phyloP scores from a whole-genome alignment of 2,888 invertebrate genomes.

The Pyrocoelia pectoralis region DNA sequence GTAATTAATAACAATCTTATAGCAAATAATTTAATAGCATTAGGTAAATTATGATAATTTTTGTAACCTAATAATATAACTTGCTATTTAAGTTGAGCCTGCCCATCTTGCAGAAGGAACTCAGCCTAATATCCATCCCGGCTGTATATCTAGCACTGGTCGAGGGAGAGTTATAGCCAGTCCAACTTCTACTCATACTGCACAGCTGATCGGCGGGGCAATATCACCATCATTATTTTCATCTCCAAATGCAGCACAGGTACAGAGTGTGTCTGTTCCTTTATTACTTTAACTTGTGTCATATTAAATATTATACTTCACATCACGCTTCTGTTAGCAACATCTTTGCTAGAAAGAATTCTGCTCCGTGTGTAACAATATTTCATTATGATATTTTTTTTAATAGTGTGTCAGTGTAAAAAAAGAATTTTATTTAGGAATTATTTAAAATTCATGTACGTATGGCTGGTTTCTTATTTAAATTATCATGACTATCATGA shows the following conservation, averaged over 20 bases:
- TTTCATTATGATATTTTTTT: no score
- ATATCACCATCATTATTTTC: conserved; percentile 74
- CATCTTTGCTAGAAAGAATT: no score
- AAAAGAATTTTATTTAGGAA: no score
- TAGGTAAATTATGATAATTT: conserved; percentile 43
- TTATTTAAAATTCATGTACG: no score
- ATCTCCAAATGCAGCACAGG: conserved; percentile 54
- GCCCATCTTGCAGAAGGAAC: conserved; percentile 53
- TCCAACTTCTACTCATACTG: conserved; percentile 69
- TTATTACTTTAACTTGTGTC: no score
- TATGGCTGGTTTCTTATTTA: no score
- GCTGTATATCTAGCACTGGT: conserved; percentile 71
- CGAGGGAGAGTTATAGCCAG: conserved; percentile 66
- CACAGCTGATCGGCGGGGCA: conserved; percentile 73
- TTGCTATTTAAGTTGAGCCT: conserved; percentile 27
- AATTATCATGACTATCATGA: no score
- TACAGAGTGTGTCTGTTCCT: conserved; percentile 28
- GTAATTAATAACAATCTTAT: conserved; percentile 63
- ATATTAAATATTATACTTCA: no score
- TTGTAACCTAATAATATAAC: background rate
- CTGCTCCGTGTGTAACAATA: no score
- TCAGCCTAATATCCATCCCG: conserved; percentile 70
- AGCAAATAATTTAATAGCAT: conserved; percentile 60
- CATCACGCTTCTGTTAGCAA: no score
- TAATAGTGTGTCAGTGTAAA: no score